A percentile compares a stretch with the other conserved stretches of the same genome.
These are phyloP conservation scores for Globodera ellingtonae DNA, from an alignment of 1,140 invertebrate genomes.

Conservation along the genomic window DNA sequence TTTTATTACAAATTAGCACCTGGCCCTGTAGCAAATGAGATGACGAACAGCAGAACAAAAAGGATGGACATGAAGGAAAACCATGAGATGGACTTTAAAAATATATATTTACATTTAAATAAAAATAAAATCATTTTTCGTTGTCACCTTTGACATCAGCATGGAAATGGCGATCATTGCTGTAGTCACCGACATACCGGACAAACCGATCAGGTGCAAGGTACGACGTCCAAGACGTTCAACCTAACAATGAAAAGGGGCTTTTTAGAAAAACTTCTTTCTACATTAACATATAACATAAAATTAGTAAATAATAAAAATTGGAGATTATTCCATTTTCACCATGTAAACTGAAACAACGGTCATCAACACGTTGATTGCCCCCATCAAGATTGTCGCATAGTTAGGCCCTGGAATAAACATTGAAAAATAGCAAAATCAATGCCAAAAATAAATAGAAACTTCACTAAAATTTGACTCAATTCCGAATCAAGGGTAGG, in stretches of 20 bases:
- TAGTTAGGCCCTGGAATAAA: constrained; percentile 73
- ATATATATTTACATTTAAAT: neutral
- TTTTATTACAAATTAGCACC: neutral
- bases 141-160: constrained; percentile 23
- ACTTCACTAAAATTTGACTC: no score
- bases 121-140: neutral
- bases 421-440: neutral
- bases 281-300: neutral
- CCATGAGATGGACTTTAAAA: constrained; percentile 41
- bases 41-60: constrained; percentile 65
- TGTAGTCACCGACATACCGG: constrained; percentile 61
- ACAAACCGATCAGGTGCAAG: constrained; percentile 68
- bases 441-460: no score
- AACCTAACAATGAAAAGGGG: constrained; percentile 61
- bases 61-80: constrained; percentile 59
- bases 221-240: constrained; percentile 71
- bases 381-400: constrained; percentile 83
- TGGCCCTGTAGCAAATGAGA: constrained; percentile 55
- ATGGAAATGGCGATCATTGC: constrained; percentile 57
- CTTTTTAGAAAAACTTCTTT: no score
- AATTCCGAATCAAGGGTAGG: no score
- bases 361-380: constrained; percentile 85
- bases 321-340: no score
- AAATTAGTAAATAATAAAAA: no score
- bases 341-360: constrained; percentile 78